A percentile compares a stretch with the other conserved stretches of the same genome.
Conservation (phyloP, 1,140 invertebrate species). For the Plodia interpunctella region DNA sequence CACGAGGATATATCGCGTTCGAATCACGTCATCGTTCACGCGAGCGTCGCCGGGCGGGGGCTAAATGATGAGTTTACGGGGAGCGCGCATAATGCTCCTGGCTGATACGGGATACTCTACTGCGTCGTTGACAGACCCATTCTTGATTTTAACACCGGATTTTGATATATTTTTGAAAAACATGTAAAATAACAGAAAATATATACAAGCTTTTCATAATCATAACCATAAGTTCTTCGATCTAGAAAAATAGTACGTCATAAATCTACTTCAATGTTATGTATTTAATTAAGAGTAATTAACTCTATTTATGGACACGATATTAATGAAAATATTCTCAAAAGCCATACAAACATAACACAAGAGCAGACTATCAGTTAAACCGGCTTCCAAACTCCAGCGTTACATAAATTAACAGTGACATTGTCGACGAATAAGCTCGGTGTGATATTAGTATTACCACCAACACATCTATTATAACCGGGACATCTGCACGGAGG, state of each 20-base stretch:
- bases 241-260: no score
- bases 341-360: no score
- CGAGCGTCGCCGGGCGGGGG: conserved; percentile 40
- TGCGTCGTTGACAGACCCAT: conserved; percentile 20
- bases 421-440: conserved; percentile 21
- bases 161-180: no score
- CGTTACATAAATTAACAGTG: conserved; percentile 24
- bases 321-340: no score
- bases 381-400: conserved; percentile 6
- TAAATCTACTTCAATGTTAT: no score
- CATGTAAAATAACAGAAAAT: no score
- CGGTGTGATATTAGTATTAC: conserved; percentile 18
- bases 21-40: conserved; percentile 67
- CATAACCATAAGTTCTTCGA: no score
- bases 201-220: no score
- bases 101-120: conserved; percentile 19
- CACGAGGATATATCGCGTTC: conserved; percentile 60
- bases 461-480: conserved; percentile 57
- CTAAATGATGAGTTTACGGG: conserved; percentile 45
- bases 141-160: conserved; percentile 6
- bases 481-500: conserved; percentile 51
- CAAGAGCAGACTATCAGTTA: not conserved
- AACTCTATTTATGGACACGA: no score
- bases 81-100: conserved; percentile 30
- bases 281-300: no score